Percentiles rank a stretch among this genome's conserved stretches.
Evolutionary conservation across 1,140 invertebrate species (phyloP).

Genomic region (Bombus huntii): DNA sequence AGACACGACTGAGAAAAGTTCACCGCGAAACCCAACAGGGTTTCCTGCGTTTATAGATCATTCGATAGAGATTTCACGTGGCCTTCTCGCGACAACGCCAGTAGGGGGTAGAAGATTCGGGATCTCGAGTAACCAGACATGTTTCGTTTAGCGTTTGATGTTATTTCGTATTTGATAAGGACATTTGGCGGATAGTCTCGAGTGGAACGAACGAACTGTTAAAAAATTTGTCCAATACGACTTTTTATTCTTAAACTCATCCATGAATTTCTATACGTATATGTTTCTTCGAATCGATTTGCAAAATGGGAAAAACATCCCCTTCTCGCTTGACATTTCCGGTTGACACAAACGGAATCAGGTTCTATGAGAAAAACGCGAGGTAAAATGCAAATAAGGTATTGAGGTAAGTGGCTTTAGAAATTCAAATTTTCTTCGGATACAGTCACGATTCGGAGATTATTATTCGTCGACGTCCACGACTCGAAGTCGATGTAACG

Average conservation of each 20-base stretch:
- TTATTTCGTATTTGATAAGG: too few relatives aligned
- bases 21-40: constrained; percentile 3
- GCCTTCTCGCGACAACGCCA: not conserved
- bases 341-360: not conserved
- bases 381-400: constrained; percentile 9
- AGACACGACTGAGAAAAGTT: constrained; percentile 63
- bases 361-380: too few relatives aligned
- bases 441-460: not conserved
- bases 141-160: too few relatives aligned
- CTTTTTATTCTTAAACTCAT: too few relatives aligned
- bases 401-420: not conserved
- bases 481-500: not conserved
- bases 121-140: too few relatives aligned
- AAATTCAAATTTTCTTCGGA: constrained; percentile 31
- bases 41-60: constrained; percentile 11
- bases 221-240: too few relatives aligned
- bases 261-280: too few relatives aligned
- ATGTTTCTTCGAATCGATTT: not conserved
- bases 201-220: too few relatives aligned
- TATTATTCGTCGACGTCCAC: not conserved
- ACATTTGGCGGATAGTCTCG: too few relatives aligned
- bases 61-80: not conserved
- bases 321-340: not conserved
- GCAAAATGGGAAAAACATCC: not conserved
- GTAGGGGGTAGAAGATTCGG: too few relatives aligned